Base-by-base conservation (phyloP, 2,888 invertebrate species). In the Synanthedon vespiformis region DNA sequence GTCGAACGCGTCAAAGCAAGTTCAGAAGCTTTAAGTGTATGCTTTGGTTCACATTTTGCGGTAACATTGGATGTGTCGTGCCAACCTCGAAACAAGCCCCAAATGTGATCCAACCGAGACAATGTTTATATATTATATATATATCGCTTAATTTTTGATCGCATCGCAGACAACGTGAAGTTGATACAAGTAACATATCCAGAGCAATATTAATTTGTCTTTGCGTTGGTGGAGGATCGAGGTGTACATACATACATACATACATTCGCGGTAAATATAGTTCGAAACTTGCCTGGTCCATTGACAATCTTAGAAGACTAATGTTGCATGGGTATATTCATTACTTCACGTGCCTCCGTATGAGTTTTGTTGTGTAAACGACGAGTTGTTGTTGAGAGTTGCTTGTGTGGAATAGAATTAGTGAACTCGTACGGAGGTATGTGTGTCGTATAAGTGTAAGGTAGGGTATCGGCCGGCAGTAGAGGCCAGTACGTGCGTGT, bases 311-410 rank as follows among this genome's bases (percentile, higher is more conserved):
- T 67, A 66, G 63, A 72, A 65, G 69, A 81, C 76, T 82, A 83
- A 84, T 85, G 83, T 86, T 85, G 86, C 86, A 87, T 85, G 85
- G 84, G 77, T 81, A 81, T 57, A 34, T 77, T 54, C 55, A 52
- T 51, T 50, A 50, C 50, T 41, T 27, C 54, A 49, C 49, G 50
- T 54, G 50, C 44, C 50, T 55, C 27, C 49, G 53, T 53, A 53
- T 51, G 53, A 55, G 55, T 52, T 55, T 55, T 27, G 8, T 27
- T 27, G 6, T 16, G 16, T 16, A 53, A 27, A 27, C 53, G 52
- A 53, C 49, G 50, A 27, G 51, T 50, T 52, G 50, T 22, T 22
- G 18, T 22, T 52, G 13, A 41, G 13, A 41, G 2, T 16, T 11
- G 41, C 11, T 41, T 12, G 11, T 41, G 41, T 41, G 13, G 4